Evolutionary conservation across 1,140 invertebrate species (phyloP).

Genomic region (Drosophila teissieri): DNA sequence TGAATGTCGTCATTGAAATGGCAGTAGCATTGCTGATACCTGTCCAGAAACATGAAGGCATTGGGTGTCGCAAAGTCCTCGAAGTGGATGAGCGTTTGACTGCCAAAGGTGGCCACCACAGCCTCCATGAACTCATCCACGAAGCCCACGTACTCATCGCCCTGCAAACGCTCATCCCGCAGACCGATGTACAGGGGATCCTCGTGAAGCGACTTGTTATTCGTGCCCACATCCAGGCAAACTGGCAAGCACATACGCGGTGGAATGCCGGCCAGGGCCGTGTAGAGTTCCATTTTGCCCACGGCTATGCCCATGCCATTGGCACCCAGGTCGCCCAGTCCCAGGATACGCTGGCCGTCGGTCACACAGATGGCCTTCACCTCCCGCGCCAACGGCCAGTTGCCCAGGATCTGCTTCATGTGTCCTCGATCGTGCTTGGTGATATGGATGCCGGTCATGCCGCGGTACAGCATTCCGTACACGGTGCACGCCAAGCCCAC

Average conservation of each 20-base stretch:
- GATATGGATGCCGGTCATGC: slow-evolving; percentile 96
- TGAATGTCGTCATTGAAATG: slow-evolving; percentile 99
- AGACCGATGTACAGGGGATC: slow-evolving; percentile 98
- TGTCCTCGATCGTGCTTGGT: slow-evolving; percentile 98
- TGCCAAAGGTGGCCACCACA: slow-evolving; percentile 92
- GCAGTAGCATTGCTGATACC: slow-evolving; percentile 95
- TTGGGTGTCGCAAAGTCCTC: slow-evolving; percentile 98
- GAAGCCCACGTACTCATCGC: slow-evolving; percentile 95
- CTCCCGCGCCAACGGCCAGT: slow-evolving; percentile 85
- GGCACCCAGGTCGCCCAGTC: slow-evolving; percentile 96
- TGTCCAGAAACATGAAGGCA: slow-evolving; percentile 94
- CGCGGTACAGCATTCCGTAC: slow-evolving; percentile 54
- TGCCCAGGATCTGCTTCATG: slow-evolving; percentile 90
- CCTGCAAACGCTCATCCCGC: slow-evolving; percentile 92
- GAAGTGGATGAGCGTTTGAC: slow-evolving; percentile 94
- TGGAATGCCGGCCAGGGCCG: slow-evolving; percentile 95
- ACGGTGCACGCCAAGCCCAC: slow-evolving; percentile 91
- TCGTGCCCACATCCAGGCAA: slow-evolving; percentile 96
- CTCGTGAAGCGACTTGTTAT: slow-evolving; percentile 91
- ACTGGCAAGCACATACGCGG: slow-evolving; percentile 95
- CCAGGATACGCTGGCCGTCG: slow-evolving; percentile 97
- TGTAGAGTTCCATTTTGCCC: slow-evolving; percentile 97
- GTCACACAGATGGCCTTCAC: slow-evolving; percentile 97
- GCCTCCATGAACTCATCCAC: slow-evolving; percentile 99
- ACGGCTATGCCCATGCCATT: slow-evolving; percentile 99